Evolutionary conservation across 2,113 vertebrate genomes (phyloP).

Genomic region (Motacilla alba): DNA sequence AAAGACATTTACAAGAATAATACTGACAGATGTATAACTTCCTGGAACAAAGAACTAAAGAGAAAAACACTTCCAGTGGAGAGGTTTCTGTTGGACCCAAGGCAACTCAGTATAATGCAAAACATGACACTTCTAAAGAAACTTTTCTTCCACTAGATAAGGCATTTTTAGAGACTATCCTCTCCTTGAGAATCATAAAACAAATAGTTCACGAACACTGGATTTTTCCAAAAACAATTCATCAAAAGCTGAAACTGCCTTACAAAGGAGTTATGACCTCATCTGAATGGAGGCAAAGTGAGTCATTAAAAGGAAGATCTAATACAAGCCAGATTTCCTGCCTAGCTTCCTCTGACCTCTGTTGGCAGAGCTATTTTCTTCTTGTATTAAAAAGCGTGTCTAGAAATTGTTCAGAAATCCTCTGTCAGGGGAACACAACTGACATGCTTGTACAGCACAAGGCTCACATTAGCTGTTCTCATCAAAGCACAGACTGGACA

Average conservation of each 20-base stretch:
- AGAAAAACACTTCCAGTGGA: neutral
- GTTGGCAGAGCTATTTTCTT: neutral
- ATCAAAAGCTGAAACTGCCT: neutral
- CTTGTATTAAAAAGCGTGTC: neutral
- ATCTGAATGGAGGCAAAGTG: neutral
- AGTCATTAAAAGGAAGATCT: constrained; percentile 23
- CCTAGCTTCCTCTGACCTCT: constrained; percentile 18
- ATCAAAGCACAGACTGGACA: neutral
- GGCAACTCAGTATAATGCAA: neutral
- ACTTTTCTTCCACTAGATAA: neutral
- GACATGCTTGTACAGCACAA: neutral
- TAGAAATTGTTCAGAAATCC: neutral
- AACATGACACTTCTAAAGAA: neutral
- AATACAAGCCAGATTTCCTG: constrained; percentile 29
- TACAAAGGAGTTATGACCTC: constrained; percentile 4
- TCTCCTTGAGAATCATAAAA: neutral
- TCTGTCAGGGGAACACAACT: neutral
- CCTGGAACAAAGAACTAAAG: neutral
- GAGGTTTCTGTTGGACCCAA: neutral
- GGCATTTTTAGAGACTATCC: neutral
- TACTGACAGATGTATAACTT: neutral
- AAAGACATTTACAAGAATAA: neutral
- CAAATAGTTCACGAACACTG: neutral
- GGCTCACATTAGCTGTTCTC: neutral
- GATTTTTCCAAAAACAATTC: neutral